Evolutionary conservation across 1,140 invertebrate genomes (phyloP), one percentile per base, ranked within the genome.

Genomic region (Drosophila ficusphila): DNA sequence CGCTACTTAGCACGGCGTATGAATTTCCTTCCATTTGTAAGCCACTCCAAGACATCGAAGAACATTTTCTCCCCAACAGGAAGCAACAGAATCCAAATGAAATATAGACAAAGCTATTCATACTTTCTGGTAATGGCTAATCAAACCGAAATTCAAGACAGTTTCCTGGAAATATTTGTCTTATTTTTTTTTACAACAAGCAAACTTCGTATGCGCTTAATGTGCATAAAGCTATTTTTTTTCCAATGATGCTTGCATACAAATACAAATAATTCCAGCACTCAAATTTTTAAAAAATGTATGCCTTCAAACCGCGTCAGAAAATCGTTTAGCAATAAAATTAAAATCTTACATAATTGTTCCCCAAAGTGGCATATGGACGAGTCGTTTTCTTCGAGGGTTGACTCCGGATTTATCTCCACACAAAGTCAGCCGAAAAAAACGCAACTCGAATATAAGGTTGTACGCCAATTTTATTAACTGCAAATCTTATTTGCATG

Each of bases 401-500:
- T 58, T 49, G 60, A 33, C 44, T 27, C 16, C 4, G 25, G 61
- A 41, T 41, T 57, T 39, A 65, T 71, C 65, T 60, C 27, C 36
- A 8, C 6, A 16, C 36, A 18, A 21, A 29, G 25, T 21, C 36
- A 42, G 25, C 11, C 21, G 14, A 53, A 44, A 27, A 42, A 49
- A 72, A 42, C 21, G 25, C 31, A 53, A 60, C 60, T 33, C 39
- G 52, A 65, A 51, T 57, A 74, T 88, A 79, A 76, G 58, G 77
- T 75, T 88, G 61, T 82, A 78, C 52, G 65, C 69, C 74, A 90
- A 90, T 90, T 88, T 90, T 79, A 90, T 90, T 86, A 90, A 90
- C 74, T 89, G 85, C 79, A 89, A 83, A 90, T 73, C 86, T 90
- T 86, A 90, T 90, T 90, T 90, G 86, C 86, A 90, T 90, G 74